These are phyloP conservation scores for Marcusenius ussheri DNA, from an alignment of 2,113 vertebrate genomes.

Conservation along the genomic window DNA sequence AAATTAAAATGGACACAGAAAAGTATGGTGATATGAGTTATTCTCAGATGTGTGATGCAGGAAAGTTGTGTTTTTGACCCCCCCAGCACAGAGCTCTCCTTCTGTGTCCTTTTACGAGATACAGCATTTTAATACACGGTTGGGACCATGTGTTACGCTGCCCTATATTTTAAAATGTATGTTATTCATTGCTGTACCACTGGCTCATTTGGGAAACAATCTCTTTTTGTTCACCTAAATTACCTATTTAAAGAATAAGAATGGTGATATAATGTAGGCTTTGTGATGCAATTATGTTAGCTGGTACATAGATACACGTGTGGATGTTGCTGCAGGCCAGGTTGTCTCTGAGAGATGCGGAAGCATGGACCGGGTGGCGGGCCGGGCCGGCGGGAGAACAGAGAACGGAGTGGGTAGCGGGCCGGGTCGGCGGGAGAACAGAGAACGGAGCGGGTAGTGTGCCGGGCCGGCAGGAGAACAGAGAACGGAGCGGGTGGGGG, in stretches of 20 bases:
- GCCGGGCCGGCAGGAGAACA: no score
- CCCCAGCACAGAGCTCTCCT: neutral
- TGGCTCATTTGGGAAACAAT: constrained; percentile 15
- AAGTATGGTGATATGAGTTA: constrained; percentile 4
- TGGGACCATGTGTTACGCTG: neutral
- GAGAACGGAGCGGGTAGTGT: no score
- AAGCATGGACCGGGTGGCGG: neutral
- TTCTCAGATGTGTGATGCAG: neutral
- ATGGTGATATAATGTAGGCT: neutral
- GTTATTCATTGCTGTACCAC: constrained; percentile 13
- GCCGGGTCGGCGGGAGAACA: no score
- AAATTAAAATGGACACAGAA: neutral
- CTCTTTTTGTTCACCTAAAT: constrained; percentile 9
- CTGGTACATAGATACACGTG: constrained; percentile 16
- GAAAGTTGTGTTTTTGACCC: neutral
- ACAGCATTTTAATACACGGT: neutral
- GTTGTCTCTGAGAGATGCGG: neutral
- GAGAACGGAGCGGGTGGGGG: no score
- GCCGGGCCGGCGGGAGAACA: neutral
- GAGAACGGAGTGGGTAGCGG: neutral
- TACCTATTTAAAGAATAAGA: constrained; percentile 8
- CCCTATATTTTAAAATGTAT: constrained; percentile 22
- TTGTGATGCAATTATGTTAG: constrained; percentile 5
- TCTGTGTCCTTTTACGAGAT: neutral
- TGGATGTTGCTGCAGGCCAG: constrained; percentile 36